Evolutionary conservation across 2,113 vertebrate species (phyloP), one percentile per base, ranked within the genome.

Genomic region (Trogon melanurus): DNA sequence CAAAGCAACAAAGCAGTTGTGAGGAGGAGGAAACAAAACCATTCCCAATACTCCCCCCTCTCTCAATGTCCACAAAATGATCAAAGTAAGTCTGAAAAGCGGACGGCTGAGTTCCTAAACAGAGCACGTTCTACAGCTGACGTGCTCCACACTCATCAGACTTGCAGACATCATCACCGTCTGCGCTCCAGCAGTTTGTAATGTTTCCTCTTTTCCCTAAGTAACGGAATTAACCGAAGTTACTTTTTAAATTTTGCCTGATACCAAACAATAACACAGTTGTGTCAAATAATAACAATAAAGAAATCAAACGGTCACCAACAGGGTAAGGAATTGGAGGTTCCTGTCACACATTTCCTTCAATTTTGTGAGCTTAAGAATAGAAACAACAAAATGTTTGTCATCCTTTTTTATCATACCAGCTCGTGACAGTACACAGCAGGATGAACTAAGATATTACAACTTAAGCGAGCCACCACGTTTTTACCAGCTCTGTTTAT

Each of bases 61-160:
- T 34, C 73, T 19, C n/a, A 57, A 5, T 36, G 29, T 21, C 54
- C 69, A 7, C 11, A 27, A 82, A 79, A 7, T 48, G 20, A 86
- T 32, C 15, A 69, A 62, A 88, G 65, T 11, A 58, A 25, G 20
- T 20, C 58, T 69, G 76, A 89, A 62, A 36, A 82, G 62, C 36
- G 20, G n/a, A 81, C 5, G 13, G 30, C 25, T 44, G 51, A 26
- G n/a, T 34, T 50, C 66, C 16, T 58, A 8, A 66, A 54, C 25
- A 3, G 1, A 23, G 4, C 14, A 50, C 3, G 1, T 50, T 61
- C 66, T 34, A 14, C 2, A 4, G 30, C 9, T 6, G 1, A 25
- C 22, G 51, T 3, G 10, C 27, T 79, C 48, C 38, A 79, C n/a
- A 44, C 41, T 48, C 32, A 73, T 30, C 38, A 51, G 14, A 86